A percentile compares a stretch with the other conserved stretches of the same genome.
phyloP scores from a whole-genome alignment of 2,888 invertebrate species.

The Athetis lepigone region DNA sequence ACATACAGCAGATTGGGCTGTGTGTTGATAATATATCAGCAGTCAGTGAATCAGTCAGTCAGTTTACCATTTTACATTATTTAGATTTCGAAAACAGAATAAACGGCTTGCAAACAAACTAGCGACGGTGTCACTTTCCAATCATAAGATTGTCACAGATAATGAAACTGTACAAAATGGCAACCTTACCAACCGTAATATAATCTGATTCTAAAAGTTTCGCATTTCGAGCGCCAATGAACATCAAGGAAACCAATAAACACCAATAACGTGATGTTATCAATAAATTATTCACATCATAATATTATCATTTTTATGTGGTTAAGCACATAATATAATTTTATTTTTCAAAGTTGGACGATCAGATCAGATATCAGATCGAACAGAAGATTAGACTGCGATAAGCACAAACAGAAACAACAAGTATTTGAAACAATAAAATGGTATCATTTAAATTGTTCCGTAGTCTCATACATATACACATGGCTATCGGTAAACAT shows the following conservation, averaged over 20 bases:
- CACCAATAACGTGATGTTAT: constrained; percentile 21
- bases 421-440: constrained; percentile 44
- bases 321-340: constrained; percentile 31
- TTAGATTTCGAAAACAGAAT: not conserved
- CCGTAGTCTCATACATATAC: constrained; percentile 37
- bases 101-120: not conserved
- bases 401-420: constrained; percentile 24
- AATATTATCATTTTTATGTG: constrained; percentile 40
- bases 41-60: too few species aligned
- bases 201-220: constrained; percentile 22
- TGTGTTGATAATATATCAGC: too few species aligned
- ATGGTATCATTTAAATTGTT: constrained; percentile 47
- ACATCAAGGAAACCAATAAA: constrained; percentile 29
- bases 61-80: too few species aligned
- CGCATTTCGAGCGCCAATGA: constrained; percentile 9
- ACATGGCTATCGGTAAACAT: constrained; percentile 49
- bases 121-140: not conserved
- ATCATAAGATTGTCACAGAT: not conserved
- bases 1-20: too few species aligned
- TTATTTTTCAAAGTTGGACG: constrained; percentile 14
- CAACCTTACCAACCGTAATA: constrained; percentile 11
- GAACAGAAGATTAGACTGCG: constrained; percentile 20
- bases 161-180: constrained; percentile 7
- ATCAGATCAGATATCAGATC: constrained; percentile 26
- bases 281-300: constrained; percentile 38